Conservation (phyloP, 1,140 invertebrate genomes). For the Holotrichia oblita region DNA sequence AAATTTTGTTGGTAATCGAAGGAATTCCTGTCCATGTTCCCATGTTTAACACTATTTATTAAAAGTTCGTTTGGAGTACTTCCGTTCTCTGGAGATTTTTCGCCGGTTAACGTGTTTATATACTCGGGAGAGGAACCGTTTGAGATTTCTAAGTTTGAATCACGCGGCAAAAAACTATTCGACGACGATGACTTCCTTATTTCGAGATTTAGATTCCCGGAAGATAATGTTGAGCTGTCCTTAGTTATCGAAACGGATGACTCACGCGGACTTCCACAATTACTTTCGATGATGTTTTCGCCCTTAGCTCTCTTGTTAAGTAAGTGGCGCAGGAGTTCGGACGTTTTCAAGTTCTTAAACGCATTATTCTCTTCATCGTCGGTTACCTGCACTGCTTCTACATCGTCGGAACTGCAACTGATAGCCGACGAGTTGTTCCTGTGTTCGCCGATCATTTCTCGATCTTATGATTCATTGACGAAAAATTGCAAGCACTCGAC, state of each 20-base stretch:
- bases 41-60: conserved; percentile 42
- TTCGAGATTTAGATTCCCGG: conserved; percentile 43
- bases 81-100: background rate
- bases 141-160: conserved; percentile 36
- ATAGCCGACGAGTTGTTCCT: background rate
- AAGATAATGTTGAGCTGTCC: conserved; percentile 41
- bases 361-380: background rate
- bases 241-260: conserved; percentile 14
- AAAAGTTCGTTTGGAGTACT: background rate
- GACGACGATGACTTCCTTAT: conserved; percentile 37
- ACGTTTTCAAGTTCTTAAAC: conserved; percentile 46
- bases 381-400: background rate
- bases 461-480: conserved; percentile 10
- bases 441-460: conserved; percentile 20
- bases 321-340: conserved; percentile 47
- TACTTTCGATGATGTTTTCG: background rate
- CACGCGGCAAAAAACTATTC: conserved; percentile 33
- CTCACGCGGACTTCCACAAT: conserved; percentile 27
- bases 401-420: conserved; percentile 31
- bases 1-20: conserved; percentile 41
- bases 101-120: background rate
- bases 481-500: conserved; percentile 13
- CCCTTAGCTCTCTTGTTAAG: conserved; percentile 29
- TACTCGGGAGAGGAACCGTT: background rate
- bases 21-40: conserved; percentile 44